Evolutionary conservation across 2,113 vertebrate species (phyloP), one percentile per base, ranked within the genome.

Genomic region (Penelope pileata): DNA sequence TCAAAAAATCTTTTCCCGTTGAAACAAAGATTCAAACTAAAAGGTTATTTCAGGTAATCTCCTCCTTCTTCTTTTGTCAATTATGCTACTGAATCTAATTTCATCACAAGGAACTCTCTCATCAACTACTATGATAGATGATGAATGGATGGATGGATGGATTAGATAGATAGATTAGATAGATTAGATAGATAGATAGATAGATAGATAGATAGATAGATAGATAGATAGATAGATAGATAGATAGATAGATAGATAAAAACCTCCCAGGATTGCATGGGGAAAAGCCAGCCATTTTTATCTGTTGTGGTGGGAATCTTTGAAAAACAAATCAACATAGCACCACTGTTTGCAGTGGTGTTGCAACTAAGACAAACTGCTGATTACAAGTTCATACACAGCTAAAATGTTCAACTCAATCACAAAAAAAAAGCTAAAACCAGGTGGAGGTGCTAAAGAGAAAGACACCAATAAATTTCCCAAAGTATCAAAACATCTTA

Each of bases 11-110:
- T 29, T 76, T 91, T 82, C 74, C 68, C 51, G 83, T 77, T 92
- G 89, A 94, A 96, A 85, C 58, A 79, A 85, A 82, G 86, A 89
- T 21, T 83, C 58, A 91, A 54, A 47, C 67, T 83, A 34, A 85
- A 90, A 94, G 87, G 90, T 91, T 76, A 90, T 76, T 91, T 91
- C 1, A 11, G 93, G 95, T 94, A 95, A 94, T 83, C 82, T 85
- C 34, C 58, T 96, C 76, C 77, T 90, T 26, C 45, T 87, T 63
- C 90, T 88, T 96, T 85, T 34, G 27, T 80, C 78, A 73, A 45
- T 91, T 87, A 79, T 34, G 36, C 24, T 47, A 58, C 32, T 73
- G 70, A 85, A 85, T 58, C 40, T 64, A 51, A 68, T 94, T 93
- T 86, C 21, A 64, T 72, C 30, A 68, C 30, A 82, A 89, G 83